Conservation (phyloP, 2,888 invertebrate species). For the Steromphala cineraria region DNA sequence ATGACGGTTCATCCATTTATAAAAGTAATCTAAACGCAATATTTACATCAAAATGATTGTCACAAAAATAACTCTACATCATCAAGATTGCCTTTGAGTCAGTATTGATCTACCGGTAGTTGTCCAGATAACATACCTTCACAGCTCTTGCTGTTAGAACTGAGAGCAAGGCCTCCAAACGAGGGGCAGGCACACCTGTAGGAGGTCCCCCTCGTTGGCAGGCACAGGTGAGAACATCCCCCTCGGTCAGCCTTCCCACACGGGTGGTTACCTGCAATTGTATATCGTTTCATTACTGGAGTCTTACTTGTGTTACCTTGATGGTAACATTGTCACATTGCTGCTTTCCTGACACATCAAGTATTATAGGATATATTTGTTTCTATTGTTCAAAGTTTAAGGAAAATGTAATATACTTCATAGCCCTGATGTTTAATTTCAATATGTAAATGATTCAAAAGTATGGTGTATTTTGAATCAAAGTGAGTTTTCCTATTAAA, state of each 20-base stretch:
- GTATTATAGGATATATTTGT: too few relatives aligned
- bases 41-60: neutral
- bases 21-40: neutral
- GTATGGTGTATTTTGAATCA: neutral
- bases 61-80: neutral
- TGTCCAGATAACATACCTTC: slow-evolving; percentile 44
- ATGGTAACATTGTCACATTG: too few relatives aligned
- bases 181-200: slow-evolving; percentile 67
- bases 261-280: slow-evolving; percentile 56
- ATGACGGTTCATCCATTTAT: too few relatives aligned
- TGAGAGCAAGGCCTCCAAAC: slow-evolving; percentile 61
- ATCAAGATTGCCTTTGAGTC: too few relatives aligned
- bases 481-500: too few relatives aligned
- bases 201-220: slow-evolving; percentile 52
- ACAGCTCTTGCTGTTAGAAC: slow-evolving; percentile 59
- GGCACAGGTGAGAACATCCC: slow-evolving; percentile 68
- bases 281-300: neutral
- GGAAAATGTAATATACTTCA: too few relatives aligned
- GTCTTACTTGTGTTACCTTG: too few relatives aligned
- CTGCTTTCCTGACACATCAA: too few relatives aligned
- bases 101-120: too few relatives aligned
- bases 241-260: slow-evolving; percentile 56
- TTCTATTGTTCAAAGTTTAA: too few relatives aligned
- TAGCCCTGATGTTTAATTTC: too few relatives aligned
- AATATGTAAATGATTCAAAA: too few relatives aligned